A percentile compares a stretch with the other conserved stretches of the same genome.
Conservation (phyloP, 1,140 invertebrate genomes). For the Helicoverpa zea region DNA sequence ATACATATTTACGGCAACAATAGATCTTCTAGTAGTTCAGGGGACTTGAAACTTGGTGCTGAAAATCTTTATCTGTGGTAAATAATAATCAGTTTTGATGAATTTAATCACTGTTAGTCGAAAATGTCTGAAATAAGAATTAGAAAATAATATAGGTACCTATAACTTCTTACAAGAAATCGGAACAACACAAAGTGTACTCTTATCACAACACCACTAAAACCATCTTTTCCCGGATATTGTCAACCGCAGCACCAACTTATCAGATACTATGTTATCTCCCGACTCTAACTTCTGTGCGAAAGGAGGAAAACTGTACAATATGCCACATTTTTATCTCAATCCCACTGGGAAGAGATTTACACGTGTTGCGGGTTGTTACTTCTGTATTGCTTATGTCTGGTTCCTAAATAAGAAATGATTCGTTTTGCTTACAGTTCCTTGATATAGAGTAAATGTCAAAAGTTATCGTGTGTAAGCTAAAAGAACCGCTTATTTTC, state of each 20-base stretch:
- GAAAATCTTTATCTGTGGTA: too few relatives aligned
- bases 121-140: not conserved
- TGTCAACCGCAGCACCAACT: not conserved
- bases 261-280: not conserved
- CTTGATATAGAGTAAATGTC: too few relatives aligned
- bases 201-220: constrained; percentile 11
- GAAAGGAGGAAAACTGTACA: constrained; percentile 1
- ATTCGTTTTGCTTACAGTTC: too few relatives aligned
- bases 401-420: too few relatives aligned
- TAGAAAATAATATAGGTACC: not conserved
- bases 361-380: constrained; percentile 17
- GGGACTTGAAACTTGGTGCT: too few relatives aligned
- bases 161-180: too few relatives aligned
- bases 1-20: too few relatives aligned
- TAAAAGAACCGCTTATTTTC: too few relatives aligned
- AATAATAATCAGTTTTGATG: too few relatives aligned
- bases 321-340: constrained; percentile 30
- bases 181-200: not conserved
- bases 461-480: too few relatives aligned
- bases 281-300: not conserved
- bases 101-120: too few relatives aligned
- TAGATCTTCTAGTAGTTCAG: not conserved
- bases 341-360: constrained; percentile 3
- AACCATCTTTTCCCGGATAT: constrained; percentile 6
- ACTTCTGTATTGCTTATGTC: not conserved